Percentiles rank a stretch among this genome's conserved stretches.
Evolutionary conservation across 2,797 vertebrate species (phyloP).

Genomic region (Ispidina picta): DNA sequence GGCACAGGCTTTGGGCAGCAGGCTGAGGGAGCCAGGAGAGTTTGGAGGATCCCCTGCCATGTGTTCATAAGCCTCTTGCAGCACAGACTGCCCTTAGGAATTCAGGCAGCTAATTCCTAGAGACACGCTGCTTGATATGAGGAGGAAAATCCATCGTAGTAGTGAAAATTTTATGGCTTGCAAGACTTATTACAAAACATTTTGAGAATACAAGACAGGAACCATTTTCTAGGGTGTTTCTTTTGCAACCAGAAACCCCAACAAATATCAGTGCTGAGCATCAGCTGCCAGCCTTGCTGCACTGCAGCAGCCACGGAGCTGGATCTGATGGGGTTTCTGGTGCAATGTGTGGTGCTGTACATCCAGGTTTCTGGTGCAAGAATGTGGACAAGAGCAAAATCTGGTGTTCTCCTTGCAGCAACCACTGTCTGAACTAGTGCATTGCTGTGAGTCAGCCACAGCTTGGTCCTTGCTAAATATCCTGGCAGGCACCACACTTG

Average conservation of each 20-base stretch:
- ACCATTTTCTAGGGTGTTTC: slow-evolving; percentile 5
- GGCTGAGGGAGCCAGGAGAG: not conserved
- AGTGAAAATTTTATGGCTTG: slow-evolving; percentile 31
- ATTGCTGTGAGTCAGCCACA: not conserved
- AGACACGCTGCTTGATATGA: not conserved
- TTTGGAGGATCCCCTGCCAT: not conserved
- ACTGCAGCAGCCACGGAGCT: not conserved
- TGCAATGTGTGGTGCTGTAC: not conserved
- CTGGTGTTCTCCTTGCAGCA: not conserved
- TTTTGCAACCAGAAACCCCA: not conserved
- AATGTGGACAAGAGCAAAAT: not conserved
- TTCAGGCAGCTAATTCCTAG: slow-evolving; percentile 52
- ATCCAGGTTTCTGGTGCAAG: not conserved
- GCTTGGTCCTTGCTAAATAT: not conserved
- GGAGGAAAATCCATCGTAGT: not conserved
- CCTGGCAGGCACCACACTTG: not conserved
- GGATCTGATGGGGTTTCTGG: not conserved
- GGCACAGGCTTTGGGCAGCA: not conserved
- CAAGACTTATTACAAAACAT: slow-evolving; percentile 9
- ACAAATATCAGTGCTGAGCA: not conserved
- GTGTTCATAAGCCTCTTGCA: not conserved
- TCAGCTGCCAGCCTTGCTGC: not conserved
- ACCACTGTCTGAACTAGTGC: not conserved
- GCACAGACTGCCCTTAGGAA: not conserved
- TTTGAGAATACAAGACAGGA: not conserved